Percentiles rank a stretch among this genome's conserved stretches.
Evolutionary conservation across 2,888 invertebrate genomes (phyloP).

Genomic region (Hydriomena furcata): DNA sequence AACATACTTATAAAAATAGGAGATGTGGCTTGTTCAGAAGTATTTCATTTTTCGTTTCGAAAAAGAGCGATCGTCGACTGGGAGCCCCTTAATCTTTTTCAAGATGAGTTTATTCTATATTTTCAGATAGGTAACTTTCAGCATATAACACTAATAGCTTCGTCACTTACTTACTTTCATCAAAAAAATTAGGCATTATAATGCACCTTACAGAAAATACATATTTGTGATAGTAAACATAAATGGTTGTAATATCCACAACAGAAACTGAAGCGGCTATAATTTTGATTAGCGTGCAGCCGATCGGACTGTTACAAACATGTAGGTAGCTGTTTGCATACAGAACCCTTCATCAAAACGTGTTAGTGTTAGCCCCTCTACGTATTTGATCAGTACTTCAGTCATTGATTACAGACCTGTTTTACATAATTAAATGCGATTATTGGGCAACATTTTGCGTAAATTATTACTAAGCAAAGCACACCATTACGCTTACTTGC

Average conservation of each 20-base stretch:
- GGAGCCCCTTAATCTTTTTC: too few species aligned
- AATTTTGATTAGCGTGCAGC: conserved; percentile 62
- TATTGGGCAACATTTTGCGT: too few species aligned
- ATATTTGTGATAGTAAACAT: conserved; percentile 49
- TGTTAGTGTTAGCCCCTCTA: conserved; percentile 33
- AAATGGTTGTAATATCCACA: conserved; percentile 60
- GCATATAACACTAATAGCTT: too few species aligned
- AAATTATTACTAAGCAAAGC: background rate
- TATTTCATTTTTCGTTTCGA: too few species aligned
- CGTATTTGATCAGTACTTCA: conserved; percentile 41
- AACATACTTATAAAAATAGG: too few species aligned
- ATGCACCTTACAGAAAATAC: too few species aligned
- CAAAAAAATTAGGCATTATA: too few species aligned
- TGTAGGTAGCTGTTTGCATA: conserved; percentile 20
- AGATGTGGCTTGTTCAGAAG: too few species aligned
- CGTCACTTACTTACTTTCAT: too few species aligned
- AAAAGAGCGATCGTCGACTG: too few species aligned
- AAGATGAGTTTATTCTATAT: too few species aligned
- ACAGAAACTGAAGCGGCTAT: conserved; percentile 61
- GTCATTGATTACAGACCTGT: conserved; percentile 33
- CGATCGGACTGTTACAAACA: conserved; percentile 47
- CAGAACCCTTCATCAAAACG: conserved; percentile 31
- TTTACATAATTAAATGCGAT: background rate
- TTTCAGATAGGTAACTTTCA: too few species aligned
- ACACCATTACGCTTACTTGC: background rate